Conservation (phyloP, 1,140 invertebrate species). For the Phymorhynchus buccinoides region DNA sequence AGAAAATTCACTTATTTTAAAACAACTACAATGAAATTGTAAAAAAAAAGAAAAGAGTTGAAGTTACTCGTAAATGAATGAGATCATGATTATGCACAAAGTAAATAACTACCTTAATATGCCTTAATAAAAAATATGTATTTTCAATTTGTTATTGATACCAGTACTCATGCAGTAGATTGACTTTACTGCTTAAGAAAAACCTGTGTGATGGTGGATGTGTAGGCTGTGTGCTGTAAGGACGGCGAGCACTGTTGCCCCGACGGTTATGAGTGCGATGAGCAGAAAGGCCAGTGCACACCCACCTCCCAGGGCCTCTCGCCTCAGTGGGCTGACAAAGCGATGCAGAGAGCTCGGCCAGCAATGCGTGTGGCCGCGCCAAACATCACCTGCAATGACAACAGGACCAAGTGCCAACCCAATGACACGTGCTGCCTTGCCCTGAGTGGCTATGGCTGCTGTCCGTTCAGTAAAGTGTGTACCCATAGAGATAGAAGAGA, state of each 20-base stretch:
- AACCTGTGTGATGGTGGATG: background rate
- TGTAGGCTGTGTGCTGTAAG: conserved; percentile 48
- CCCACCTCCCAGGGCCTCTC: background rate
- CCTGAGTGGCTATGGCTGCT: conserved; percentile 25
- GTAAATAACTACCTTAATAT: too few relatives aligned
- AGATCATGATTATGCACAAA: background rate
- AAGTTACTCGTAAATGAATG: background rate
- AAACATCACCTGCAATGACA: conserved; percentile 38
- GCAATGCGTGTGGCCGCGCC: background rate
- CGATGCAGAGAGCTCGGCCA: background rate
- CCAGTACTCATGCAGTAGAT: background rate
- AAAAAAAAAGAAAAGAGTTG: too few relatives aligned
- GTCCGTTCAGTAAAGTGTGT: conserved; percentile 31
- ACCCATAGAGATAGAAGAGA: background rate
- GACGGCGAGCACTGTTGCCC: conserved; percentile 59
- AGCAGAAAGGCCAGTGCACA: conserved; percentile 24
- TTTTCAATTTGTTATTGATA: background rate
- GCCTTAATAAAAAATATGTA: too few relatives aligned
- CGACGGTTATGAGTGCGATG: conserved; percentile 50
- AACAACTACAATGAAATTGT: too few relatives aligned
- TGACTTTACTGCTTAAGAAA: background rate
- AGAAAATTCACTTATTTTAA: too few relatives aligned
- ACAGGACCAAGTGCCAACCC: conserved; percentile 29
- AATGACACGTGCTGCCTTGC: conserved; percentile 46
- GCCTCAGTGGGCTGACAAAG: conserved; percentile 43